Evolutionary conservation across 2,888 invertebrate genomes (phyloP).

Genomic region (Lumbricus terrestris): DNA sequence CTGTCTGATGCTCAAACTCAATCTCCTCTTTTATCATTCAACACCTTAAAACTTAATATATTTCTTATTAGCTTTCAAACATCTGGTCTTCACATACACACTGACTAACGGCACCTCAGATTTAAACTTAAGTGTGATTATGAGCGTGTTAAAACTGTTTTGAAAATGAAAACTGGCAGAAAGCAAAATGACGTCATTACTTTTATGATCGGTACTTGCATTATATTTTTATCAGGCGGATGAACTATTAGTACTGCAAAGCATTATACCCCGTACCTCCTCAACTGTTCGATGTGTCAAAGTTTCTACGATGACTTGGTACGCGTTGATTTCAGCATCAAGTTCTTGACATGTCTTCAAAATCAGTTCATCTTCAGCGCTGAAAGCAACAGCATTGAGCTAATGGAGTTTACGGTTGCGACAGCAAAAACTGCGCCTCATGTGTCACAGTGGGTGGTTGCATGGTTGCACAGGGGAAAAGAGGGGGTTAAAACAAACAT

Average conservation of each 20-base stretch:
- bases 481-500: no score
- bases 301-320: background rate
- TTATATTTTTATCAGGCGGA: background rate
- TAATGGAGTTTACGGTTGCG: background rate
- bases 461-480: no score
- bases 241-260: background rate
- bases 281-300: slow-evolving; percentile 14
- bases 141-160: no score
- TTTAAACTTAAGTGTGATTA: no score
- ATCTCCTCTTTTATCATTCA: no score
- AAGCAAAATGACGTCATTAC: background rate
- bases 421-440: background rate
- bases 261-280: slow-evolving; percentile 5
- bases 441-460: no score
- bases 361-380: slow-evolving; percentile 16
- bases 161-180: background rate
- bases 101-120: no score
- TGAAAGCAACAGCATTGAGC: background rate
- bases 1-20: no score
- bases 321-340: background rate
- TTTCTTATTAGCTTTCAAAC: no score
- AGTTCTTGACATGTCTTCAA: slow-evolving; percentile 16
- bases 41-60: no score
- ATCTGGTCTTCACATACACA: no score
- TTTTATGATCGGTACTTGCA: background rate